phyloP scores from a whole-genome alignment of 2,113 vertebrate species.

The Okapia johnstoni region DNA sequence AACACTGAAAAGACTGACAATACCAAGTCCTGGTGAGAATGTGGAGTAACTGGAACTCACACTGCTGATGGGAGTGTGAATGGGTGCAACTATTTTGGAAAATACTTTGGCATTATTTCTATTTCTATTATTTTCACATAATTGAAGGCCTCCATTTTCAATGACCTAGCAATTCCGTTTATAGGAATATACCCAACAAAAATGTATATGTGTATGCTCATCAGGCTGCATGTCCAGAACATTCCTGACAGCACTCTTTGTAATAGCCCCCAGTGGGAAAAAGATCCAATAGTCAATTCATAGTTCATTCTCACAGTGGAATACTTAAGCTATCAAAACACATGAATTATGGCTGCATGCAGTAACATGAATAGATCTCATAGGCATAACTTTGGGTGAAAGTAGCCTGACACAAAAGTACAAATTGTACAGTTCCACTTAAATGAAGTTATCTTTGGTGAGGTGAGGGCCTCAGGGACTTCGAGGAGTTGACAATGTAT shows the following conservation, averaged over 20 bases:
- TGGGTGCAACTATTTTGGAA: background rate
- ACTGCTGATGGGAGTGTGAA: background rate
- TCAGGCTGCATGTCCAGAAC: background rate
- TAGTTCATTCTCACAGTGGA: background rate
- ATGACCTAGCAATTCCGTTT: background rate
- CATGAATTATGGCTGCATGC: background rate
- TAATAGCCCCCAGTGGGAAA: background rate
- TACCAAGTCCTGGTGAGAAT: background rate
- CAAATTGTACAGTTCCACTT: background rate
- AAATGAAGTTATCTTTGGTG: background rate
- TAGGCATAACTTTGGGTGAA: background rate
- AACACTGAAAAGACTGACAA: background rate
- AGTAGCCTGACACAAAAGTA: background rate
- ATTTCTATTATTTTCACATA: background rate
- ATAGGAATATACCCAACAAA: background rate
- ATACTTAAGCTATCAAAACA: background rate
- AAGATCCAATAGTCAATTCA: background rate
- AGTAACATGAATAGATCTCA: background rate
- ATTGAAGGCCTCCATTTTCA: background rate
- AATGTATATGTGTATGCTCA: background rate
- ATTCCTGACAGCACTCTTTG: background rate
- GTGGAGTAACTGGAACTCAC: background rate
- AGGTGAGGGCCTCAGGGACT: background rate
- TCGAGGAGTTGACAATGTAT: background rate
- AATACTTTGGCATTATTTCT: background rate